phyloP scores from a whole-genome alignment of 2,113 vertebrate genomes.

The Pyrgilauda ruficollis region DNA sequence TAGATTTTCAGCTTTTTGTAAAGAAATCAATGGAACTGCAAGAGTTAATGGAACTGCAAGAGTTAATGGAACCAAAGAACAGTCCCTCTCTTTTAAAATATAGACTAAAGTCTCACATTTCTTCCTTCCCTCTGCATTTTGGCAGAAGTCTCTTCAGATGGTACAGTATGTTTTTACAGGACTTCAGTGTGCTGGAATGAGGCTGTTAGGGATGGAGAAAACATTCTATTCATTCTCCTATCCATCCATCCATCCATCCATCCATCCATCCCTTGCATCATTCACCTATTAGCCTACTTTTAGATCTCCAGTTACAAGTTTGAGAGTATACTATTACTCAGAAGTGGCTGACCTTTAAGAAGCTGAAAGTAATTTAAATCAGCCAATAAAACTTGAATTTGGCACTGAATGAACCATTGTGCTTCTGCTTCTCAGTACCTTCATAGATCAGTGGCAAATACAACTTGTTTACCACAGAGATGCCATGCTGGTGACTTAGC shows the following conservation, averaged over 20 bases:
- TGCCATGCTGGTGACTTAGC: background rate
- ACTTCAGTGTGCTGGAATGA: background rate
- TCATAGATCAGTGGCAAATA: background rate
- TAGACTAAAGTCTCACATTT: background rate
- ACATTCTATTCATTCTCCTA: background rate
- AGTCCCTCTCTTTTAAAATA: background rate
- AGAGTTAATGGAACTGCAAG: background rate
- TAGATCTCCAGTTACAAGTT: background rate
- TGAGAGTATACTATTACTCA: background rate
- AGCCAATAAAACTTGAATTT: background rate
- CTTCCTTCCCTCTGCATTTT: background rate
- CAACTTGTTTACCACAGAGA: background rate
- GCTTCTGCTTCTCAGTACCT: background rate
- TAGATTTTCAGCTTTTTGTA: background rate
- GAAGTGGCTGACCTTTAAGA: background rate
- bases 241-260: background rate
- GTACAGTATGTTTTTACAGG: background rate
- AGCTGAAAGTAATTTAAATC: background rate
- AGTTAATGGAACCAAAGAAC: background rate
- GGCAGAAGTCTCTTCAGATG: background rate
- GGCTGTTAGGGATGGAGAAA: background rate
- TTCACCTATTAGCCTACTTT: background rate
- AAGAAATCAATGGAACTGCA: background rate
- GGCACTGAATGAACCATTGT: rapidly evolving
- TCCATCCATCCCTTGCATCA: background rate